Evolutionary conservation across 2,888 invertebrate genomes (phyloP), one percentile per base, ranked within the genome.

Genomic region (Clitarchus hookeri): DNA sequence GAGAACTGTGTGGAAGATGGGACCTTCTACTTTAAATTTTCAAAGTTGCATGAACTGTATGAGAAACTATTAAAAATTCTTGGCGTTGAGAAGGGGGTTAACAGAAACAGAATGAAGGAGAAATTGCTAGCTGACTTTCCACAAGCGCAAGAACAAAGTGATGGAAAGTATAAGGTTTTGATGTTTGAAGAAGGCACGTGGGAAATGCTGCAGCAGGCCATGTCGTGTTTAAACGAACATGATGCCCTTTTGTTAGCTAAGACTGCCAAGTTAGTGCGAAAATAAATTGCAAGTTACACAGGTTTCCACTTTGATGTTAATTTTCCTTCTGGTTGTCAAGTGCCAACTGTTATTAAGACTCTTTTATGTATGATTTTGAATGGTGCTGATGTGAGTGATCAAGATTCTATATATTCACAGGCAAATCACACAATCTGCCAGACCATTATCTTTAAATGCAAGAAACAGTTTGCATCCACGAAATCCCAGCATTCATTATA

Each of bases 291-390:
- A 11, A 85, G 84, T 48, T 83, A 80, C 80, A 85, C 16, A 83
- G 85, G 85, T 85, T 85, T 85, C 85, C 80, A 77, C 48, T 85
- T 85, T 27, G 36, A 83, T 85, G 83, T 85, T 80, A 85, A 85
- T 3, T 85, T 85, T 85, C 85, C 85, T 78, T 78, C 78, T 78
- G 78, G 78, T 78, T 78, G 78, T 78, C 78, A 78, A 26, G 80
- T 85, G 85, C 48, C 85, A 85, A 44, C 82, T 65, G 0, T 9
- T 11, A 85, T 85, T n/a, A 85, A 85, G 82, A 83, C 85, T 53
- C 85, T 85, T 82, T 27, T 85, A n/a, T n/a, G n/a, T 83, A 85
- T 85, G 85, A 83, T 85, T 26, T 83, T 85, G 83, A 85, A 85
- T 83, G 84, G 13, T 36, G 44, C 84, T 85, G 84, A 84, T 85